Conservation (phyloP, 2,888 invertebrate genomes). For the Pecten maximus region DNA sequence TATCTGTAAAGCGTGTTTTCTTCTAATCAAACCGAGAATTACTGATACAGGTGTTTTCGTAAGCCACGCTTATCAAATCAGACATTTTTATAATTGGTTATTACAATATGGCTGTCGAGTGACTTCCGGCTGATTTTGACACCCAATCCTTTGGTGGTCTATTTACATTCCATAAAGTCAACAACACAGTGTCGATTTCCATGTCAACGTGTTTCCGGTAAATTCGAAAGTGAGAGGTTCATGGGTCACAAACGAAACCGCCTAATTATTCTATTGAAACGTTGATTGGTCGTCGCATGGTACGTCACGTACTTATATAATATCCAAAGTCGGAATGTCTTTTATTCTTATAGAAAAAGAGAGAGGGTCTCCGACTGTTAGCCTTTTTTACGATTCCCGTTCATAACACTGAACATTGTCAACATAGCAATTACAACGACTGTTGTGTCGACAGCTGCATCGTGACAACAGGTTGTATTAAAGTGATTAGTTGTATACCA, state of each 20-base stretch:
- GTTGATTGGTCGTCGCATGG: background rate
- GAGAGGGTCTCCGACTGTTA: slow-evolving; percentile 11
- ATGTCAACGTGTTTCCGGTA: background rate
- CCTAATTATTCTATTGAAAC: background rate
- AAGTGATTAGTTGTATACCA: background rate
- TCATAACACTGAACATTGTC: background rate
- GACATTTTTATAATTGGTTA: background rate
- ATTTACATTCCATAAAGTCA: background rate
- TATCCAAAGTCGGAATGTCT: background rate
- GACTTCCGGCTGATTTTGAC: background rate
- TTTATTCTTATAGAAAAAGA: background rate
- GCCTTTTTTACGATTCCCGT: background rate
- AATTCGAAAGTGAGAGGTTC: background rate
- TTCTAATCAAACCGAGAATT: background rate
- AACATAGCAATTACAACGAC: background rate
- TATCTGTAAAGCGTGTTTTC: background rate
- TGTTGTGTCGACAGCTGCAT: background rate
- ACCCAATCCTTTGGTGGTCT: background rate
- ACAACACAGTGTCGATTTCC: background rate
- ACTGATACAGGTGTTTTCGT: background rate
- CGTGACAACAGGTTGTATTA: slow-evolving; percentile 16
- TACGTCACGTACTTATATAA: background rate
- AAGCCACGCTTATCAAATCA: background rate
- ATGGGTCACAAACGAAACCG: background rate
- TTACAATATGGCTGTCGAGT: background rate